phyloP scores from a whole-genome alignment of 2,797 vertebrate genomes.

The Cuniculus paca region DNA sequence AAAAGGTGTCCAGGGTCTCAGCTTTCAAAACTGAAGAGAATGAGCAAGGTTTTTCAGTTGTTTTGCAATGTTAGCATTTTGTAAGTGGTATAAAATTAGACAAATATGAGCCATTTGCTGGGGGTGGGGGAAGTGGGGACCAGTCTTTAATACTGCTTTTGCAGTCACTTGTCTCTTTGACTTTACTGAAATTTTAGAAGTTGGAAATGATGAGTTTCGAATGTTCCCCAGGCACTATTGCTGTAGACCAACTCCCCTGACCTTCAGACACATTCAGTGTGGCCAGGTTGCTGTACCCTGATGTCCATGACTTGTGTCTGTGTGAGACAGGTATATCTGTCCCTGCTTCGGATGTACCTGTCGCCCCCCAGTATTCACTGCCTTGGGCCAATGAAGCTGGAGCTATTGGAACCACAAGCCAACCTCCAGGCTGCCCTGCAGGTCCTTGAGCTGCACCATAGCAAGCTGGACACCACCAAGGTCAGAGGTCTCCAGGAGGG shows the following conservation, averaged over 20 bases:
- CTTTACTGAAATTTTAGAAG: conserved; percentile 39
- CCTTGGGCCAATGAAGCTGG: conserved; percentile 98
- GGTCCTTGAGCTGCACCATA: conserved; percentile 97
- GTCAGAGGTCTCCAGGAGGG: conserved; percentile 85
- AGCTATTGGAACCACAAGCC: conserved; percentile 95
- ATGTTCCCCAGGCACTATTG: background rate
- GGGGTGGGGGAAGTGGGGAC: background rate
- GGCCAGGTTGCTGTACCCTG: background rate
- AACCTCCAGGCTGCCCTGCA: conserved; percentile 96
- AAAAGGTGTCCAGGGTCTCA: background rate
- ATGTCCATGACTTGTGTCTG: background rate
- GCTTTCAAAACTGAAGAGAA: conserved; percentile 45
- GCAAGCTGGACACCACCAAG: conserved; percentile 98
- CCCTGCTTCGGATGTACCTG: conserved; percentile 98
- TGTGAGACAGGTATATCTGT: conserved; percentile 95
- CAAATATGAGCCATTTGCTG: background rate
- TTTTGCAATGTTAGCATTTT: background rate
- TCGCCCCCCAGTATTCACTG: conserved; percentile 97
- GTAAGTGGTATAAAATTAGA: background rate
- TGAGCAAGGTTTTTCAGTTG: background rate
- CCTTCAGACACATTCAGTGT: background rate
- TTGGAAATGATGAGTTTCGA: background rate
- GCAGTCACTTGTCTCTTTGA: background rate
- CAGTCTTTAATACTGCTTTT: background rate
- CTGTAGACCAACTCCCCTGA: background rate